Evolutionary conservation across 2,113 vertebrate species (phyloP).

Genomic region (Alligator mississippiensis): DNA sequence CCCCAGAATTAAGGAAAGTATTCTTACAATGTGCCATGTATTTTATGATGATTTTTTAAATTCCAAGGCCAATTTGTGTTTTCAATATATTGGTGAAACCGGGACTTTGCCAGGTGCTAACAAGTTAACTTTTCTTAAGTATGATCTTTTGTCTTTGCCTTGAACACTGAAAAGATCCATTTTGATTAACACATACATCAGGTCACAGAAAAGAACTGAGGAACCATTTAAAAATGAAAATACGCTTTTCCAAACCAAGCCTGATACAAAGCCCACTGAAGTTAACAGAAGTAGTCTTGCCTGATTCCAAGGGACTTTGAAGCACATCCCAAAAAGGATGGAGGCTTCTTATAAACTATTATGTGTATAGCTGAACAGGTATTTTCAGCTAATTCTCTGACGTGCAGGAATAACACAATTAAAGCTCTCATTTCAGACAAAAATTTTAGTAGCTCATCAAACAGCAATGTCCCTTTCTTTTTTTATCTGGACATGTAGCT

Average conservation of each 20-base stretch:
- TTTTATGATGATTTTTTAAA: not conserved
- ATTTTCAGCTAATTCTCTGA: not conserved
- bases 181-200: not conserved
- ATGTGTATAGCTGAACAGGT: rapidly evolving
- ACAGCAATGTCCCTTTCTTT: not conserved
- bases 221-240: not conserved
- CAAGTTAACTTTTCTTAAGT: not conserved
- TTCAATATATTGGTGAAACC: not conserved
- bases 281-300: rapidly evolving
- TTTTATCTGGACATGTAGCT: not conserved
- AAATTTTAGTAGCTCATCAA: not conserved
- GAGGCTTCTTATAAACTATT: rapidly evolving
- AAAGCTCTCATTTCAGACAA: not conserved
- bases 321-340: not conserved
- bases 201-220: not conserved
- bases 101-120: rapidly evolving
- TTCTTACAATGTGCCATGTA: not conserved
- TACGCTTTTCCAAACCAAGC: rapidly evolving
- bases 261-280: not conserved
- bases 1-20: not conserved
- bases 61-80: not conserved
- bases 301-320: rapidly evolving
- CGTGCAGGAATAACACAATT: too few relatives aligned
- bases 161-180: rapidly evolving
- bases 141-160: rapidly evolving